Evolutionary conservation across 2,888 invertebrate genomes (phyloP), one percentile per base, ranked within the genome.

Genomic region (Pimpla rufipes): DNA sequence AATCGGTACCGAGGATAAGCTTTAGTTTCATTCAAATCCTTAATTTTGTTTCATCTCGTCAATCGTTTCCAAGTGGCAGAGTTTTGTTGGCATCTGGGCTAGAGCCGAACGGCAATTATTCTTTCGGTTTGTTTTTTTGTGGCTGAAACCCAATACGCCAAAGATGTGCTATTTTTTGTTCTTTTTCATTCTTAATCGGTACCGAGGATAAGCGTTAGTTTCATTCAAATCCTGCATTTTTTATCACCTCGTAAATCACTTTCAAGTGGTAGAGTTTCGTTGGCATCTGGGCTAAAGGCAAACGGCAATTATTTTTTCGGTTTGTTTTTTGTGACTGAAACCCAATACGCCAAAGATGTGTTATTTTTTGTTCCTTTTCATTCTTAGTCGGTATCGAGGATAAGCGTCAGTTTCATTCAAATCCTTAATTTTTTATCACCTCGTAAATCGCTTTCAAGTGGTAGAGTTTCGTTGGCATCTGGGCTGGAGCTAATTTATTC

Each of bases 1-100:
- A n/a, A n/a, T n/a, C n/a, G n/a, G n/a, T n/a, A n/a, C 47, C 47
- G 47, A n/a, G n/a, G n/a, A n/a, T n/a, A n/a, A n/a, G n/a, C n/a
- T n/a, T n/a, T 47, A 47, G 13, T 47, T 13, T 47, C n/a, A 47
- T 47, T 47, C 47, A 47, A 47, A 47, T 7, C 11, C 8, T 47
- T 47, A 47, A 47, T 47, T 47, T n/a, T n/a, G n/a, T n/a, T n/a
- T n/a, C n/a, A n/a, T n/a, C n/a, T n/a, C n/a, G n/a, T n/a, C 13
- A 47, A 47, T 47, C 47, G 47, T 47, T 47, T 47, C n/a, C 47
- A 47, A 47, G 47, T 47, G 47, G 47, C n/a, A n/a, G 47, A 47
- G 47, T 47, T 47, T 47, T n/a, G 47, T 47, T 47, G 47, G 47
- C 47, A 47, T 13, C 47, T 47, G n/a, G 47, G 47, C 47, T 47